Percentiles rank a stretch among this genome's conserved stretches.
Evolutionary conservation across 2,113 vertebrate species (phyloP).

Genomic region (Misgurnus mizolepis): DNA sequence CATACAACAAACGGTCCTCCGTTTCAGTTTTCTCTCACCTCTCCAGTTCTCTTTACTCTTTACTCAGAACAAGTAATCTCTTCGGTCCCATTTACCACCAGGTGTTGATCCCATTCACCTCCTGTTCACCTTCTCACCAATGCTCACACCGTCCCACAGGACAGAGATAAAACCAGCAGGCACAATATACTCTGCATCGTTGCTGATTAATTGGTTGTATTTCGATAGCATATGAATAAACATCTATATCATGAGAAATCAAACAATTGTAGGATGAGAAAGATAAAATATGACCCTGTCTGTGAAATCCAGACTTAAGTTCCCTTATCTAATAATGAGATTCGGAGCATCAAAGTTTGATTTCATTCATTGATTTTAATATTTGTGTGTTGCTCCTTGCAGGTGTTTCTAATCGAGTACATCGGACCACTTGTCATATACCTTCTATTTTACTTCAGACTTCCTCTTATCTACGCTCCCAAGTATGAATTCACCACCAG

Average conservation of each 20-base stretch:
- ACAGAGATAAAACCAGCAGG: neutral
- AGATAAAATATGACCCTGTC: no score
- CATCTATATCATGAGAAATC: no score
- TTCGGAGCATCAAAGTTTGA: no score
- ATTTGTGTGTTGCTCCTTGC: neutral
- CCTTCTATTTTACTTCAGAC: conserved; percentile 89
- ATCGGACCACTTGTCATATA: conserved; percentile 87
- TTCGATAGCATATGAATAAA: no score
- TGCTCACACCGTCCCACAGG: neutral
- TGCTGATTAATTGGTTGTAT: no score
- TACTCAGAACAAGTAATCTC: conserved; percentile 73
- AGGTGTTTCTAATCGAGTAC: conserved; percentile 91
- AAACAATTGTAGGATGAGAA: no score
- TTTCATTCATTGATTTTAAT: neutral
- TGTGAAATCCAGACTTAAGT: no score
- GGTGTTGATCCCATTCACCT: conserved; percentile 73
- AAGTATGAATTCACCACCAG: conserved; percentile 89
- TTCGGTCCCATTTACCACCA: conserved; percentile 63
- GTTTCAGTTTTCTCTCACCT: conserved; percentile 63
- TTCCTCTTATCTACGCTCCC: conserved; percentile 86
- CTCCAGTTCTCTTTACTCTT: conserved; percentile 56
- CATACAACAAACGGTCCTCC: conserved; percentile 51
- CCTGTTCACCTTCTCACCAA: conserved; percentile 58
- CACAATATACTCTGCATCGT: no score
- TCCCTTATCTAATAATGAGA: no score